Base-by-base conservation (phyloP, 2,113 vertebrate genomes). In the Orcinus orca region DNA sequence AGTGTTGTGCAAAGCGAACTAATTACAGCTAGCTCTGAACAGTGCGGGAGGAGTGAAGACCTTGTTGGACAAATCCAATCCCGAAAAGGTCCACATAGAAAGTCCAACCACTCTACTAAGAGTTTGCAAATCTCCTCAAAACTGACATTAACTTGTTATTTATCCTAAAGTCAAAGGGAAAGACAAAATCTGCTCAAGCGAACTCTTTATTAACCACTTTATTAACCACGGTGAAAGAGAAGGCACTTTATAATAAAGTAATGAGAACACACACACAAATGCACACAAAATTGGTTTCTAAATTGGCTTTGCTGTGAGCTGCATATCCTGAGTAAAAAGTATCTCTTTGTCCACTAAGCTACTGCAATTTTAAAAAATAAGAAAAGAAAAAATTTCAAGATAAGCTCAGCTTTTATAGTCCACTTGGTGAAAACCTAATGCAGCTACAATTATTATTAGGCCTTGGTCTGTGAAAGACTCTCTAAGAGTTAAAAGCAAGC, bases 1-100 rank as follows among this genome's bases (percentile, higher is more conserved):
- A 60, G 67, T 95, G 88, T 65, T 90, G 95, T 98, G 95, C 96
- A 97, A 62, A 96, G 94, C 67, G 76, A 98, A 97, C 65, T 89
- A 92, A 97, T 97, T 93, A 84, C 74, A 95, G 90, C 93, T 26
- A 93, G 81, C 58, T 98, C 93, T 92, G 96, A 97, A 38, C 83
- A 96, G 89, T 88, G 55, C 47, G 41, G 80, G 97, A 97, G 92
- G 36, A 85, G 58, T 83, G 80, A 95, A 29, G 55, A 23, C 41
- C 80, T 95, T 96, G 74, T 4, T 55, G 73, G 81, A 77, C 93
- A 81, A 86, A 58, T 47, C 60, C 88, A 67, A 87, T 58, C 38
- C 1, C 7, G 15, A 79, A 70, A 84, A 58, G 6, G 29, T 18
- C 55, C 13, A 14, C 29, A 41, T 5, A 83, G 29, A 71, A 84